phyloP scores from a whole-genome alignment of 1,140 invertebrate species.

The Archivesica marissinica region DNA sequence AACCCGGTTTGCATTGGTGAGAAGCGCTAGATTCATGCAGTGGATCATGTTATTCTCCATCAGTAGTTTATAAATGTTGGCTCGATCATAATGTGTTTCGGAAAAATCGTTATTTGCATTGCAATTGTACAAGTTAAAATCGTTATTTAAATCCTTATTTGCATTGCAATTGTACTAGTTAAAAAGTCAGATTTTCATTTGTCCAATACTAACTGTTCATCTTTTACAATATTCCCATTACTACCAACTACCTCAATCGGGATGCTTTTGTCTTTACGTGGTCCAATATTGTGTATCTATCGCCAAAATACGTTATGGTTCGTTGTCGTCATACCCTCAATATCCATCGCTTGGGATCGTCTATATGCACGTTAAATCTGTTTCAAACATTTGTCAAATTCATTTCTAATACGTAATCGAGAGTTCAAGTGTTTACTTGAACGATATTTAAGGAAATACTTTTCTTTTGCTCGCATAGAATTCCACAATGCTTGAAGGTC shows the following conservation, averaged over 20 bases:
- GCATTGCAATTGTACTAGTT: background rate
- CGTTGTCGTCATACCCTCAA: slow-evolving; percentile 44
- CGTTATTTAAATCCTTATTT: background rate
- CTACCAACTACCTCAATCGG: too few relatives aligned
- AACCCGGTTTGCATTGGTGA: too few relatives aligned
- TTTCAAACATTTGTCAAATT: slow-evolving; percentile 56
- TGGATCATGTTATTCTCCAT: too few relatives aligned
- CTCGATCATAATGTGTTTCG: too few relatives aligned
- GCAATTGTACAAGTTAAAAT: too few relatives aligned
- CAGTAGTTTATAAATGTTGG: too few relatives aligned
- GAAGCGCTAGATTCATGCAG: too few relatives aligned
- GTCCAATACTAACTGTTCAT: background rate
- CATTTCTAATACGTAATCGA: background rate
- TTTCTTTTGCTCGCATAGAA: too few relatives aligned
- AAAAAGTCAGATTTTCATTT: slow-evolving; percentile 23
- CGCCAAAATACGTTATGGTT: slow-evolving; percentile 62
- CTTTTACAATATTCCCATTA: too few relatives aligned
- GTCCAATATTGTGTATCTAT: slow-evolving; percentile 50
- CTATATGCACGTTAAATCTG: slow-evolving; percentile 40
- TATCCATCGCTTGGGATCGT: background rate
- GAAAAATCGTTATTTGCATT: too few relatives aligned
- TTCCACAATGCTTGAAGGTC: too few relatives aligned
- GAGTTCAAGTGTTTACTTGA: background rate
- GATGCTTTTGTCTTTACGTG: too few relatives aligned
- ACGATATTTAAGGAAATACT: slow-evolving; percentile 19